Base-by-base conservation (phyloP, 2,888 invertebrate species). In the Peribatodes rhomboidaria region DNA sequence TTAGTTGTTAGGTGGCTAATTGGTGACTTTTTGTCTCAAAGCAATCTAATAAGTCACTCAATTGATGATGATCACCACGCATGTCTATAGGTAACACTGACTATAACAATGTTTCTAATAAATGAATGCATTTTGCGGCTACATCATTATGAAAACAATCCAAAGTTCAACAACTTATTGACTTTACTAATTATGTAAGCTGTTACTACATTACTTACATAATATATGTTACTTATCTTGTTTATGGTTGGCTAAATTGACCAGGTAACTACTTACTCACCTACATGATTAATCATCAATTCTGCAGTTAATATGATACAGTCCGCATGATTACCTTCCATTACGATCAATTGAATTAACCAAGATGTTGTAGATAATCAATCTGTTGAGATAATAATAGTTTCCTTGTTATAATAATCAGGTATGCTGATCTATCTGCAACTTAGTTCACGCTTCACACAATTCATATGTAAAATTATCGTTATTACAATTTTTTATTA, bases 301-400 rank as follows among this genome's bases (percentile, higher is more conserved):
- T 35, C 22, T 46, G 11, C 13, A 27, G n/a, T 58, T 58, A 10
- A 60, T 39, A 22, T 46, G 44, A 54, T 39, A 22, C 31, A 10
- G 16, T 54, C 35, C 10, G 46, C 39, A 61, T 47, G 16, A 53
- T 54, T 33, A 39, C 42, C 10, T 33, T 31, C 42, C 4, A 10
- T 39, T 7, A 41, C 47, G 20, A 41, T 61, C 2, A 39, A 50
- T 61, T 56, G 9, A 42, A n/a, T 49, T 33, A 50, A 16, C 20
- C 22, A 37, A 35, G 47, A 22, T 1, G 14, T 47, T 11, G 14
- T 31, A 33, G n/a, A 13, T 35, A 22, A 54, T 39, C 11, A 54
- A 10, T 47, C 14, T 11, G 22, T 22, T 39, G 44, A 44, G 7
- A 22, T 46, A 35, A 16, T 27, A 27, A 54, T 54, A 1, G 14